A percentile compares a stretch with the other conserved stretches of the same genome.
Conservation (phyloP, 2,797 vertebrate genomes). For the Eidolon dupreanum region DNA sequence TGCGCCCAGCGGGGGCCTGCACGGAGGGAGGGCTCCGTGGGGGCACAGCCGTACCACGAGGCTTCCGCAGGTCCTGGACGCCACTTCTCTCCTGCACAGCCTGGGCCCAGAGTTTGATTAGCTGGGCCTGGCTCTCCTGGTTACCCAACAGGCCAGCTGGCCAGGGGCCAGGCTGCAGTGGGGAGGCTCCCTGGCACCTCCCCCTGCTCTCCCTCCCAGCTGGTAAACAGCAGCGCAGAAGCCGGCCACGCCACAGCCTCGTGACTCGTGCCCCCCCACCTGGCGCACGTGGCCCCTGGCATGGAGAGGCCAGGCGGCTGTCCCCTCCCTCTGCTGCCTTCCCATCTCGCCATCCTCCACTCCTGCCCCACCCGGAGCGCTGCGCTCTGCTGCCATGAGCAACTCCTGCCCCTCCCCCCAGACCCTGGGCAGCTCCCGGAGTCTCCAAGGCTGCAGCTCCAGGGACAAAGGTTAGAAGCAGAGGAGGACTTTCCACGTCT, state of each 20-base stretch:
- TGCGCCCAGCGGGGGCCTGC: not conserved
- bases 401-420: not conserved
- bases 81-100: not conserved
- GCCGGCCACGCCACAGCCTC: conserved; percentile 66
- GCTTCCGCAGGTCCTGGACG: not conserved
- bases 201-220: conserved; percentile 63
- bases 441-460: not conserved
- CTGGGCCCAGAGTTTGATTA: conserved; percentile 78
- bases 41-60: not conserved
- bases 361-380: not conserved
- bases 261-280: conserved; percentile 56
- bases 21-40: not conserved
- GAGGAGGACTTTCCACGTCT: not conserved
- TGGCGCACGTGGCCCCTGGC: conserved; percentile 72
- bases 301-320: conserved; percentile 57
- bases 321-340: not conserved
- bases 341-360: not conserved
- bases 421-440: not conserved
- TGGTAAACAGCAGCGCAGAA: conserved; percentile 77
- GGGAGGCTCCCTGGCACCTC: conserved; percentile 72
- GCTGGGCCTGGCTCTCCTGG: conserved; percentile 77
- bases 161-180: conserved; percentile 61
- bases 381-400: not conserved
- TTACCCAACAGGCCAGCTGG: conserved; percentile 78
- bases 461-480: conserved; percentile 1